phyloP scores from a whole-genome alignment of 2,888 invertebrate genomes.

The Gisinianus flammeolus region DNA sequence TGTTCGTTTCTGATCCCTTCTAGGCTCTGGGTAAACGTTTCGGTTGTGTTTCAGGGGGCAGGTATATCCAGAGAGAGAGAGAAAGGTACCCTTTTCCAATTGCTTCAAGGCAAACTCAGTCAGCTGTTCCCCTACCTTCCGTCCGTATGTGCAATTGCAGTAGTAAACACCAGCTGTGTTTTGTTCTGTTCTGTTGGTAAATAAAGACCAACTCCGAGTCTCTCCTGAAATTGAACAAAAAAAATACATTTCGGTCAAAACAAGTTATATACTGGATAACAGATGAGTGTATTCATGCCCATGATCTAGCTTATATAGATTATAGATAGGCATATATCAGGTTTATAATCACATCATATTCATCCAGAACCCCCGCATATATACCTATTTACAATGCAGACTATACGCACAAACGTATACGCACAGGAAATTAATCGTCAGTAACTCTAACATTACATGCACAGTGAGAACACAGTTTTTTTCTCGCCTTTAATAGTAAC shows the following conservation, averaged over 20 bases:
- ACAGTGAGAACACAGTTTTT: too few relatives aligned
- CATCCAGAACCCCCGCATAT: not conserved
- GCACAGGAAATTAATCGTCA: not conserved
- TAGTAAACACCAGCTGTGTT: slow-evolving; percentile 17
- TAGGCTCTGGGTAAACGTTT: not conserved
- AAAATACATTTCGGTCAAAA: slow-evolving; percentile 21
- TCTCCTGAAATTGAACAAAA: slow-evolving; percentile 10
- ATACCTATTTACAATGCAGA: too few relatives aligned
- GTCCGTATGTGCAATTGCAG: too few relatives aligned
- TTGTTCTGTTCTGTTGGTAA: too few relatives aligned
- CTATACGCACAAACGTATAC: not conserved
- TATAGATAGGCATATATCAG: not conserved
- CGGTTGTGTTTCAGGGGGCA: not conserved
- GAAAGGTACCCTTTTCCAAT: not conserved
- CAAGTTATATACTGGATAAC: too few relatives aligned
- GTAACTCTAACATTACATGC: not conserved
- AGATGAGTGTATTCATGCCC: too few relatives aligned
- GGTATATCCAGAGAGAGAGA: not conserved
- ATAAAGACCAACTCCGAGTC: not conserved
- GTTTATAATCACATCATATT: not conserved
- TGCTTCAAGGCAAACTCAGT: not conserved
- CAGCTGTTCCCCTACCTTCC: slow-evolving; percentile 23
- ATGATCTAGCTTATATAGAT: not conserved
- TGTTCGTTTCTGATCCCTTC: not conserved
- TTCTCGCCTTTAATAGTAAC: not conserved